Evolutionary conservation across 2,888 invertebrate species (phyloP).

Genomic region (Cecidostiba fungosa): DNA sequence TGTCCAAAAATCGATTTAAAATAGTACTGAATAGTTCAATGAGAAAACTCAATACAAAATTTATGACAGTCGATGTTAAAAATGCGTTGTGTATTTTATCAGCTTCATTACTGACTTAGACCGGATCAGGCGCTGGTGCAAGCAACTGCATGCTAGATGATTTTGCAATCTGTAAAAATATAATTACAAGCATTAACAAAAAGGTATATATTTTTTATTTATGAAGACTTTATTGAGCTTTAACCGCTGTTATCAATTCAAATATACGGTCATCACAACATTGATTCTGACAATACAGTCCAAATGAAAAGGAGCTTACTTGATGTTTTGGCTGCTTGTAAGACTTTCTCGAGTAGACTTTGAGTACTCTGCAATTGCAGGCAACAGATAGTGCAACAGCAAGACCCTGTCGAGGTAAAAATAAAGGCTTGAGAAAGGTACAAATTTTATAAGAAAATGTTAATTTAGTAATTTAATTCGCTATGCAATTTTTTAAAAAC

Average conservation of each 20-base stretch:
- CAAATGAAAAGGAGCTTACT: constrained; percentile 67
- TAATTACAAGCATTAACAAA: constrained; percentile 17
- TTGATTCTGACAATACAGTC: not conserved
- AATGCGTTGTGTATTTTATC: constrained; percentile 40
- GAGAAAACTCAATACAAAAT: constrained; percentile 27
- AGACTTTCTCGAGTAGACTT: constrained; percentile 78
- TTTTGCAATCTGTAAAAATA: constrained; percentile 75
- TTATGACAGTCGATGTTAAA: constrained; percentile 53
- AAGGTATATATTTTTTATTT: too few species aligned
- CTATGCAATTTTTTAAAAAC: too few species aligned
- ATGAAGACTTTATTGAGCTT: too few species aligned
- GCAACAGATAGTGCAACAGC: constrained; percentile 84
- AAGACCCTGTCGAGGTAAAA: constrained; percentile 81
- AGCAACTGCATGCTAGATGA: constrained; percentile 78
- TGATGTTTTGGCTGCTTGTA: constrained; percentile 76
- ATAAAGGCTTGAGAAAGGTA: constrained; percentile 32
- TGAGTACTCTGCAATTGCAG: constrained; percentile 82
- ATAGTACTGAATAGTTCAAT: constrained; percentile 55
- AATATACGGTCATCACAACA: too few species aligned
- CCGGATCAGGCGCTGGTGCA: constrained; percentile 77
- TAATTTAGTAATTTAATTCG: too few species aligned
- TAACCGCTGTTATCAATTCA: too few species aligned
- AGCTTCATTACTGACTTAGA: constrained; percentile 67
- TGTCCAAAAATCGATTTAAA: not conserved
- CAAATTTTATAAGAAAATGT: not conserved